Percentiles rank a stretch among this genome's conserved stretches.
phyloP scores from a whole-genome alignment of 2,113 vertebrate species.

The Sorex fumeus region DNA sequence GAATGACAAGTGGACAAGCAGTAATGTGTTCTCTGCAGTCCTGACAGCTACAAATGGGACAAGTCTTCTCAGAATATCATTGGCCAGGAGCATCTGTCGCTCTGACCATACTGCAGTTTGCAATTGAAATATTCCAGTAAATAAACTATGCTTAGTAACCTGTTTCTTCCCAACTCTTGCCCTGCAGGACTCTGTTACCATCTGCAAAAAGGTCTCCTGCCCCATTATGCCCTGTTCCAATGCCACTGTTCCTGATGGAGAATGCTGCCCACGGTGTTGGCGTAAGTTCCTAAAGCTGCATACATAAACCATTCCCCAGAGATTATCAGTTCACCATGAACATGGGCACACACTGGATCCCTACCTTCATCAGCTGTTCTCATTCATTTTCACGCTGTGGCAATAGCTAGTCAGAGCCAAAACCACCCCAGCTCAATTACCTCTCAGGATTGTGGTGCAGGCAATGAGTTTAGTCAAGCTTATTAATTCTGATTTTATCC shows the following conservation, averaged over 20 bases:
- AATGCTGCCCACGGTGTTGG: constrained; percentile 97
- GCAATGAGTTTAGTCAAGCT: neutral
- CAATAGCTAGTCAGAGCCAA: neutral
- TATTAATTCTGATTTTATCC: neutral
- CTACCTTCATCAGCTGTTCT: neutral
- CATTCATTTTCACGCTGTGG: neutral
- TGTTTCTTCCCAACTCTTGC: constrained; percentile 45
- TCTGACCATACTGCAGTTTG: neutral
- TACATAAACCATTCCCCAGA: neutral
- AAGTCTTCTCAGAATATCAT: neutral
- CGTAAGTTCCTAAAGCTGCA: constrained; percentile 89
- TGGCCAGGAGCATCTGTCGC: neutral
- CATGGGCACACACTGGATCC: neutral
- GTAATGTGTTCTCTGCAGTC: neutral
- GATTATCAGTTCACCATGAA: neutral
- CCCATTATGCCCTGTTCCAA: constrained; percentile 97
- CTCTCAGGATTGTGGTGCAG: neutral
- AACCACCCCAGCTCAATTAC: neutral
- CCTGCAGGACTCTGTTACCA: constrained; percentile 95
- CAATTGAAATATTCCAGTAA: neutral
- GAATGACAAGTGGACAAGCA: constrained; percentile 40
- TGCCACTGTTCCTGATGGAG: constrained; percentile 96
- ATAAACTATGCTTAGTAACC: constrained; percentile 55
- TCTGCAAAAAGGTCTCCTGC: constrained; percentile 97
- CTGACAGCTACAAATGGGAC: neutral